Percentiles rank a stretch among this genome's conserved stretches.
Evolutionary conservation across 2,888 invertebrate genomes (phyloP).

Genomic region (Agriopis leucophaearia): DNA sequence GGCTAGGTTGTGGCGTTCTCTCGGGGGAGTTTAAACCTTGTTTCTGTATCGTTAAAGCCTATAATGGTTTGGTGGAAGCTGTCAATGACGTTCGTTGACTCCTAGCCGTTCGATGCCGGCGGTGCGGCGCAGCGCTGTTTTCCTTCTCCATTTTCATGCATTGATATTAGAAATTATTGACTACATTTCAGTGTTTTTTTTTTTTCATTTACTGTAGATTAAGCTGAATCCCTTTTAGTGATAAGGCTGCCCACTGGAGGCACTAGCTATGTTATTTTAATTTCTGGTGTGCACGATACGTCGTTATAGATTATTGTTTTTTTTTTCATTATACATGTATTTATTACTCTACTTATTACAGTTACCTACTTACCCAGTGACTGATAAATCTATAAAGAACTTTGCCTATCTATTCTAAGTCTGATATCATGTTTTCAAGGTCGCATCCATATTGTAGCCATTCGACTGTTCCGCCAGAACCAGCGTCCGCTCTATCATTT

Average conservation of each 20-base stretch:
- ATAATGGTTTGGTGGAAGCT: conserved; percentile 52
- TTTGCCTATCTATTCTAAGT: neutral
- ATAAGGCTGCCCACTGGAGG: too few relatives aligned
- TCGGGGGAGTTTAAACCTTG: conserved; percentile 62
- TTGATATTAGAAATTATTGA: conserved; percentile 83
- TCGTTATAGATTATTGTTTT: conserved; percentile 42
- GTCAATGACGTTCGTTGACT: conserved; percentile 87
- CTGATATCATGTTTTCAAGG: conserved; percentile 48
- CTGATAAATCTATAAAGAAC: neutral
- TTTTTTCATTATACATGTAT: conserved; percentile 26
- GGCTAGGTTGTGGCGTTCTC: conserved; percentile 74
- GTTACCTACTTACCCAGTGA: neutral
- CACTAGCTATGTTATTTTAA: too few relatives aligned
- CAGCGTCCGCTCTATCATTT: conserved; percentile 66
- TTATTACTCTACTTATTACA: neutral
- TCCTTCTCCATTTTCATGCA: conserved; percentile 86
- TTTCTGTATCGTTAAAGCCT: conserved; percentile 48
- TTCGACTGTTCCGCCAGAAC: conserved; percentile 51
- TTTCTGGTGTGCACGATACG: too few relatives aligned
- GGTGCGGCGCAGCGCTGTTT: conserved; percentile 83
- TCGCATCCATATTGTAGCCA: conserved; percentile 32
- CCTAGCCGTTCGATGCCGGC: conserved; percentile 75
- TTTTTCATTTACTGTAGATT: conserved; percentile 40
- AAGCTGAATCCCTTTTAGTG: too few relatives aligned
- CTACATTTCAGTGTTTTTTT: conserved; percentile 65